These are phyloP conservation scores for Cygnus atratus DNA, from an alignment of 2,113 vertebrate species.

Conservation along the genomic window DNA sequence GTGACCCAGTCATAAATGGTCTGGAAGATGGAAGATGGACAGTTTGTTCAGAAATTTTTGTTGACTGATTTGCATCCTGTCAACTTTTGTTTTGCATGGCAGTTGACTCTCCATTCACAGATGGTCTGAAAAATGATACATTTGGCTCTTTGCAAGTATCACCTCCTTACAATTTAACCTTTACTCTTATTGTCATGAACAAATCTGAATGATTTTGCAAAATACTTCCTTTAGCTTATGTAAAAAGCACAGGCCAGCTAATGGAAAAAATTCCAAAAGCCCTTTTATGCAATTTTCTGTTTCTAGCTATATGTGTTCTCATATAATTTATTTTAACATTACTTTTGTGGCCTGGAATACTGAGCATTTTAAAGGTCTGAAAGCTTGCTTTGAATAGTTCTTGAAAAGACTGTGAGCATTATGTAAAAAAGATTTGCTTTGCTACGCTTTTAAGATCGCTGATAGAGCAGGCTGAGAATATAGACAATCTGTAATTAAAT, in stretches of 20 bases:
- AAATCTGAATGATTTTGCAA: not conserved
- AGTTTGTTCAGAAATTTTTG: not conserved
- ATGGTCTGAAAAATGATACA: constrained; percentile 50
- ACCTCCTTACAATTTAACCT: not conserved
- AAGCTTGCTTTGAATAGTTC: not conserved
- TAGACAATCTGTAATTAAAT: not conserved
- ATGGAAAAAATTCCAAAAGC: not conserved
- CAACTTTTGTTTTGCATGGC: constrained; percentile 29
- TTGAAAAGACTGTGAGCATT: not conserved
- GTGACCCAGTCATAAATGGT: not conserved
- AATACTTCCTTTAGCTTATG: not conserved
- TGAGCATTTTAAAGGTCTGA: not conserved
- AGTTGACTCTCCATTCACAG: constrained; percentile 9
- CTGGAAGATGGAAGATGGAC: not conserved
- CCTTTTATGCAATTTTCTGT: not conserved
- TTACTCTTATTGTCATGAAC: not conserved
- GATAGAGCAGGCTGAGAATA: not conserved
- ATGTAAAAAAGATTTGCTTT: not conserved
- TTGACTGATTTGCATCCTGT: not conserved
- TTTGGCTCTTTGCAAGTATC: constrained; percentile 1
- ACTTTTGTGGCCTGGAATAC: not conserved
- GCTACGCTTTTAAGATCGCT: not conserved
- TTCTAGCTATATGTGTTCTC: not conserved
- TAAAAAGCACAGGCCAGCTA: not conserved
- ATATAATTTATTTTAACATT: not conserved